Evolutionary conservation across 2,113 vertebrate genomes (phyloP), one percentile per base, ranked within the genome.

Genomic region (Columba livia): DNA sequence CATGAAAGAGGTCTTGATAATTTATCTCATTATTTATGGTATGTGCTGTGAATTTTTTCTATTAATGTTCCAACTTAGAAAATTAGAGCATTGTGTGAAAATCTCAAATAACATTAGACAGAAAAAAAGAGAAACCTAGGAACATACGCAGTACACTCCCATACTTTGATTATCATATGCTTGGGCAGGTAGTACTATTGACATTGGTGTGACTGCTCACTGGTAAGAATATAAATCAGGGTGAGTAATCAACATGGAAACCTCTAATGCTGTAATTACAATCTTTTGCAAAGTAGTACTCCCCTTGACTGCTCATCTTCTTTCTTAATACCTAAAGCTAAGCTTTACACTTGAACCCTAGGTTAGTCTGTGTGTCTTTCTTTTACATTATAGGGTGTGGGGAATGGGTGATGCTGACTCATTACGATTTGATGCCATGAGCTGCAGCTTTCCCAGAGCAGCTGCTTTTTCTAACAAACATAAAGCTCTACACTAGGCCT

Each of bases 381-480:
- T 70, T 11, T 65, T 75, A 29, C 3, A 31, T 50, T 42, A 21
- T 56, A 44, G 26, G 13, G 23, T 3, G 1, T 44, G 19, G 25
- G 50, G 50, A 79, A 23, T 0, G 60, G 84, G 34, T 61, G 40
- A 36, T 81, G 66, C 57, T 94, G 83, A 92, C n/a, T 91, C 67
- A 61, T 42, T 62, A 28, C 20, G 50, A 60, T 88, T 74, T 85
- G 84, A 69, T 77, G 50, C 42, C 21, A 7, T 50, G 61, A 92
- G 89, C 66, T 87, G 91, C 66, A 87, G 87, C n/a, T 79, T 85
- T 92, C 65, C 44, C 89, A 77, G 61, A 89, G 50, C 93, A 94
- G 74, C 95, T 97, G 84, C 74, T 89, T 94, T 88, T 92, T 72
- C 69, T 94, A 40, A 75, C 61, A 95, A 72, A 85, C 50, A 81